Evolutionary conservation across 2,113 vertebrate species (phyloP).

Genomic region (Plestiodon gilberti): DNA sequence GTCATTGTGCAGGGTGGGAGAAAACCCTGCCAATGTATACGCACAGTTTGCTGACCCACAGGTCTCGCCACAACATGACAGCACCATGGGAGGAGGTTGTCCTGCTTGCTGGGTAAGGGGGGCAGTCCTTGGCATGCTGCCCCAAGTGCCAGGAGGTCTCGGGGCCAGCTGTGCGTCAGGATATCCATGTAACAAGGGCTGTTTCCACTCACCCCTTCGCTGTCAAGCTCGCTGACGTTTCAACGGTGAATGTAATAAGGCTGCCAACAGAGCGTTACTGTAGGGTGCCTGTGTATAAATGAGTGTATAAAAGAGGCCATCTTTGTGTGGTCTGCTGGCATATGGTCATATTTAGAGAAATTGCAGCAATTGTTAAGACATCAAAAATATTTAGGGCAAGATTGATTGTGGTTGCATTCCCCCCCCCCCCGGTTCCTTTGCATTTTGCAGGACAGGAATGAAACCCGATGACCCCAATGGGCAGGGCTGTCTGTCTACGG

Average conservation of each 20-base stretch:
- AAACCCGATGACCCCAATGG: slow-evolving; percentile 36
- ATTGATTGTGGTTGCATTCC: slow-evolving; percentile 80
- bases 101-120: no score
- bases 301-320: background rate
- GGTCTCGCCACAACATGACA: no score
- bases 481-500: slow-evolving; percentile 14
- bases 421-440: slow-evolving; percentile 26
- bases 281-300: background rate
- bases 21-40: no score
- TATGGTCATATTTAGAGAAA: slow-evolving; percentile 83
- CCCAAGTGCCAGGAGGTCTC: no score
- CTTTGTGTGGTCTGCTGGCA: slow-evolving; percentile 83
- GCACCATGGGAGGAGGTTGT: no score
- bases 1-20: no score
- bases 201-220: background rate
- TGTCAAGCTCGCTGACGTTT: background rate
- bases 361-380: slow-evolving; percentile 80
- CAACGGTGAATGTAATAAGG: background rate
- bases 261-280: accelerated
- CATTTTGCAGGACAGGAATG: slow-evolving; percentile 79
- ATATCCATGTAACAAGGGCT: background rate
- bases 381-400: slow-evolving; percentile 78
- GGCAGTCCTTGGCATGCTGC: no score
- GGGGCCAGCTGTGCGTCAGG: no score
- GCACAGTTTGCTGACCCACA: no score